A percentile compares a stretch with the other conserved stretches of the same genome.
phyloP scores from a whole-genome alignment of 2,888 invertebrate genomes.

The Oxytorus armatus region DNA sequence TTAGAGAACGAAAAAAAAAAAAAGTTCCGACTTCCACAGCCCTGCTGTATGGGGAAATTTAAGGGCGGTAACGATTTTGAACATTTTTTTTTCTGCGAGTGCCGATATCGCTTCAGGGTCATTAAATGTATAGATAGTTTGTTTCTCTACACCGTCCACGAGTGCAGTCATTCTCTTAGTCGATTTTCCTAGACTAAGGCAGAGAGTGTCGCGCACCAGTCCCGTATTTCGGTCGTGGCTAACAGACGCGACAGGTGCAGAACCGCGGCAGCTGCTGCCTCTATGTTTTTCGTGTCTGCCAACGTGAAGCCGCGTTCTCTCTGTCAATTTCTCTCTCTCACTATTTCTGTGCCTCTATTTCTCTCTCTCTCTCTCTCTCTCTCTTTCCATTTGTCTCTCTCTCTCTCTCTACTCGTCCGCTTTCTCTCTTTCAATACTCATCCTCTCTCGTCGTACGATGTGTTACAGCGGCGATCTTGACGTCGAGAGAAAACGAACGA shows the following conservation, averaged over 20 bases:
- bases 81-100: too few relatives aligned
- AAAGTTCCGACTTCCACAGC: too few relatives aligned
- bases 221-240: conserved; percentile 79
- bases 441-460: conserved; percentile 42
- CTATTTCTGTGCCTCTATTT: background rate
- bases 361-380: conserved; percentile 4
- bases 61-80: too few relatives aligned
- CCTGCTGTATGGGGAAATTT: too few relatives aligned
- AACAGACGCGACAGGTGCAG: conserved; percentile 78
- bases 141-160: conserved; percentile 26
- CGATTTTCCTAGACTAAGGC: conserved; percentile 55
- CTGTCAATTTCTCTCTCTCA: background rate
- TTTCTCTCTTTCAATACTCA: conserved; percentile 25
- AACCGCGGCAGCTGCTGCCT: conserved; percentile 77
- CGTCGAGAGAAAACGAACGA: conserved; percentile 52
- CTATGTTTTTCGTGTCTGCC: conserved; percentile 77
- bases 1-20: too few relatives aligned
- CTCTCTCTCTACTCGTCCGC: conserved; percentile 29
- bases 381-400: conserved; percentile 6
- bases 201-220: conserved; percentile 56
- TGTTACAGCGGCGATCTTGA: conserved; percentile 37
- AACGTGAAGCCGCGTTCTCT: conserved; percentile 62
- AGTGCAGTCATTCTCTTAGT: conserved; percentile 43
- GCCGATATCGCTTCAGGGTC: background rate
- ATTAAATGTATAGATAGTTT: conserved; percentile 3